phyloP scores from a whole-genome alignment of 2,113 vertebrate species.

The Saguinus midas region DNA sequence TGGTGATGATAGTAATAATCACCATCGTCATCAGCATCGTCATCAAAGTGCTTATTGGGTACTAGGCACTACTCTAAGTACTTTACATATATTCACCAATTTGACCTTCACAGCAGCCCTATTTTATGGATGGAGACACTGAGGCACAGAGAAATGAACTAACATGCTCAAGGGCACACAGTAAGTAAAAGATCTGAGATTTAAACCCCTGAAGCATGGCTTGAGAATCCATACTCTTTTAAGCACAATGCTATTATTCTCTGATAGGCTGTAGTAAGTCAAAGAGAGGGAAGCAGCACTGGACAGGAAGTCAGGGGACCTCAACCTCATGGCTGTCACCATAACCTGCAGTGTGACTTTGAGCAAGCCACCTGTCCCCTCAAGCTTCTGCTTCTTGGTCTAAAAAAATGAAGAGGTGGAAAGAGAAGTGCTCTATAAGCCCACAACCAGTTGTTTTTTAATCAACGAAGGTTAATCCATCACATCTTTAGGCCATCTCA shows the following conservation, averaged over 20 bases:
- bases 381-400: neutral
- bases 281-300: neutral
- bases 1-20: too few relatives aligned
- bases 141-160: neutral
- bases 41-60: neutral
- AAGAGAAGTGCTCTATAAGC: neutral
- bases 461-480: neutral
- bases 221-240: neutral
- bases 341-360: neutral
- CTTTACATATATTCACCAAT: neutral
- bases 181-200: neutral
- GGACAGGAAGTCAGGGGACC: neutral
- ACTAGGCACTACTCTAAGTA: neutral
- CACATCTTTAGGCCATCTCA: neutral
- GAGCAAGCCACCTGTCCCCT: neutral
- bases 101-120: neutral
- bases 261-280: neutral
- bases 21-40: neutral
- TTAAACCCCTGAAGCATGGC: neutral
- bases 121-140: neutral
- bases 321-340: neutral
- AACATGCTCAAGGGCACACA: neutral
- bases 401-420: neutral
- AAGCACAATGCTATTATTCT: neutral
- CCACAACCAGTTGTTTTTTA: neutral